Evolutionary conservation across 92 coral and sea anemone species (phyloP), one percentile per base, ranked within the genome.

Genomic region (Epizoanthus stellaris): DNA sequence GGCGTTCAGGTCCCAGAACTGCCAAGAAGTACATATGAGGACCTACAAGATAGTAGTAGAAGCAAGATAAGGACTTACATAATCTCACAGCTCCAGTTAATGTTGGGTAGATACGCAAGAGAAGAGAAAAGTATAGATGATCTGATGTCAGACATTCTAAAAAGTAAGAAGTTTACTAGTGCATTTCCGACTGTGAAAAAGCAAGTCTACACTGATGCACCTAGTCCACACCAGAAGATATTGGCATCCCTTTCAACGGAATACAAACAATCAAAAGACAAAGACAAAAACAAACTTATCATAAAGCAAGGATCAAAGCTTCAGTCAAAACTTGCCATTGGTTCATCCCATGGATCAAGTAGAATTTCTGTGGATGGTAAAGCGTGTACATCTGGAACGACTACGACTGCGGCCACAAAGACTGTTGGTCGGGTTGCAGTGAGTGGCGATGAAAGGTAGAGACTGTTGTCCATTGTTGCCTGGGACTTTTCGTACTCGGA

Each of bases 381-480:
- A 4, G 70, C 3, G 2, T 5, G 1, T 10, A 21, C 70, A 20
- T 1, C 13, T 1, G 42, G 12, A 5, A 23, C 19, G 14, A 65
- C 19, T 1, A 42, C 71, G 25, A 80, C 85, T 25, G 59, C 36
- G 38, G 59, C 39, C 3, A 45, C 85, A 23, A 80, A 15, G 49
- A 39, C 0, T 3, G 45, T 85, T 17, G 88, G 88, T 1, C 19
- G 75, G 19, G 61, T 74, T 2, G 12, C 5, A 19, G 60, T 45
- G 4, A 1, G 34, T 73, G 82, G 88, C 2, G 82, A 73, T 42
- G 88, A 85, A 12, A 53, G 40, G 47, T 14, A 54, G 2, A 40
- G 81, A 5, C 25, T 76, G 2, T 12, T 87, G 17, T 87, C 90
- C 3, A 87, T 87, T 72, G 87, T 87, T 3, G 90, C 87, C 12